Conservation (phyloP, 1,140 invertebrate genomes). For the Daktulosphaira vitifoliae region DNA sequence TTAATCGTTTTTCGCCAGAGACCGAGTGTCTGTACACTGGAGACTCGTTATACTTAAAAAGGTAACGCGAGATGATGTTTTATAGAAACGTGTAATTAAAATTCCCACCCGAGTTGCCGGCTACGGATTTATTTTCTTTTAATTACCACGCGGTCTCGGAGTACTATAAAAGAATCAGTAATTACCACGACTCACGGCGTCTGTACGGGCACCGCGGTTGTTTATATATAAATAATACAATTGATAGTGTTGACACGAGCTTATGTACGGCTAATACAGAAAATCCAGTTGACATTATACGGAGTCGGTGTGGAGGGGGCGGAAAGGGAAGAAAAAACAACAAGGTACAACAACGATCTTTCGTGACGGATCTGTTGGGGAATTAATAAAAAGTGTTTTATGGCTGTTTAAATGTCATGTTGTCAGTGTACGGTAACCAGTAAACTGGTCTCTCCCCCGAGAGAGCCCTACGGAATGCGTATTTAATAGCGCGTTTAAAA, state of each 20-base stretch:
- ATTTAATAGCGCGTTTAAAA: slow-evolving; percentile 33
- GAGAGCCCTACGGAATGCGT: slow-evolving; percentile 27
- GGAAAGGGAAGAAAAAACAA: slow-evolving; percentile 23
- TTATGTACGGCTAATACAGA: slow-evolving; percentile 17
- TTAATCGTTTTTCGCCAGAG: too few species aligned
- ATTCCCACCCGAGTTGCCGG: not conserved
- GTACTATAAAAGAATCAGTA: slow-evolving; percentile 24
- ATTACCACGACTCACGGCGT: slow-evolving; percentile 6
- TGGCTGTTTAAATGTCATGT: slow-evolving; percentile 34
- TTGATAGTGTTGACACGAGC: slow-evolving; percentile 32
- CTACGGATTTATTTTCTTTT: slow-evolving; percentile 21
- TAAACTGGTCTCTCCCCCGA: slow-evolving; percentile 31
- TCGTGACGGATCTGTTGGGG: slow-evolving; percentile 31
- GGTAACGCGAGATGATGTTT: too few species aligned
- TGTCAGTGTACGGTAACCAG: slow-evolving; percentile 22
- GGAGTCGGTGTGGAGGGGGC: not conserved
- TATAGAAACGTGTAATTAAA: slow-evolving; percentile 20
- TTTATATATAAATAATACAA: slow-evolving; percentile 27
- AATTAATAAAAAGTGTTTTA: slow-evolving; percentile 34
- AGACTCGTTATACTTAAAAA: too few species aligned
- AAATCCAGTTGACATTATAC: slow-evolving; percentile 31
- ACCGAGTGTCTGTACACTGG: too few species aligned
- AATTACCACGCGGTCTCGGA: slow-evolving; percentile 21
- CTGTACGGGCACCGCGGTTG: slow-evolving; percentile 18
- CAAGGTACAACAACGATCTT: slow-evolving; percentile 16